Evolutionary conservation across 2,797 vertebrate genomes (phyloP).

Genomic region (Ptychadena robeensis): DNA sequence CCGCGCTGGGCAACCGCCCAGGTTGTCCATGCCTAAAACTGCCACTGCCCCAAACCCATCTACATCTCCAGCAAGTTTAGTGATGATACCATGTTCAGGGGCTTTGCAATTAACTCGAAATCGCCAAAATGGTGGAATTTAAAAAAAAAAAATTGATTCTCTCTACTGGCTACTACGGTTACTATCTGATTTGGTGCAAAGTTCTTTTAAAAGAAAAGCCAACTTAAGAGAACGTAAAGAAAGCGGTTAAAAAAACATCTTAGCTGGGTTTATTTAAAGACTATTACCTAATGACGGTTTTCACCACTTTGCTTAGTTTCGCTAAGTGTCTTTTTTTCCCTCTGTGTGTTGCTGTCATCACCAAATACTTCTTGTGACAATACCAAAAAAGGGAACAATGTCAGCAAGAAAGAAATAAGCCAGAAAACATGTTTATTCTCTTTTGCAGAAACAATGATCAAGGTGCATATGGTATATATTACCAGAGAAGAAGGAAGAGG

Average conservation of each 20-base stretch:
- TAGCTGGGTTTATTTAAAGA: slow-evolving; percentile 3
- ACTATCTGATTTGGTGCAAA: not conserved
- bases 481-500: not conserved
- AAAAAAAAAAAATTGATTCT: too few relatives aligned
- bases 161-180: too few relatives aligned
- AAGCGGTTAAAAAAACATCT: slow-evolving; percentile 5
- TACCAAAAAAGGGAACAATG: slow-evolving; percentile 18
- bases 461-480: not conserved
- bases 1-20: too few relatives aligned
- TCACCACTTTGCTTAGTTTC: slow-evolving; percentile 6
- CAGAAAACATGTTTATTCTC: not conserved
- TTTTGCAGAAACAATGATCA: not conserved
- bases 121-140: too few relatives aligned
- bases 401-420: slow-evolving; percentile 4
- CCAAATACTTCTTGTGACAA: slow-evolving; percentile 22
- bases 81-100: too few relatives aligned
- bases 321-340: slow-evolving; percentile 4
- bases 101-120: too few relatives aligned
- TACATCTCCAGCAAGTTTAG: too few relatives aligned
- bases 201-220: not conserved
- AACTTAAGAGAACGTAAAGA: not conserved
- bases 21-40: too few relatives aligned
- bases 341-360: slow-evolving; percentile 19
- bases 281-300: slow-evolving; percentile 24
- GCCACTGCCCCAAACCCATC: too few relatives aligned